Conservation (phyloP, 1,140 invertebrate species). For the Drosophila burlai region DNA sequence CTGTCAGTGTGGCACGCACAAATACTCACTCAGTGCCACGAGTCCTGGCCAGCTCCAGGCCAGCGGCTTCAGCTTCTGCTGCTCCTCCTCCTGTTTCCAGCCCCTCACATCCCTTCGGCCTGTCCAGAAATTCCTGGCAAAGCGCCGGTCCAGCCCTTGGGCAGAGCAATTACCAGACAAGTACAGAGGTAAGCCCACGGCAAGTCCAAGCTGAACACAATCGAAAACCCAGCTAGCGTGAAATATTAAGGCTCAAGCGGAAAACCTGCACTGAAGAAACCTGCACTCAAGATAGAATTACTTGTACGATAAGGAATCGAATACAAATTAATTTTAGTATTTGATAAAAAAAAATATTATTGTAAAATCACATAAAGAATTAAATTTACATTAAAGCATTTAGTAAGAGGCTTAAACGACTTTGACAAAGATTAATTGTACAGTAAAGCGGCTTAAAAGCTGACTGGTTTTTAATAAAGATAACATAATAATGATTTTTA, state of each 20-base stretch:
- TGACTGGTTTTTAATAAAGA: not conserved
- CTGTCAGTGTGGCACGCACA: slow-evolving; percentile 81
- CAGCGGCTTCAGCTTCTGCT: not conserved
- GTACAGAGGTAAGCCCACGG: slow-evolving; percentile 55
- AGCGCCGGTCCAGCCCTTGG: slow-evolving; percentile 58
- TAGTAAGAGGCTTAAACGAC: not conserved
- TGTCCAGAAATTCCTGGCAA: slow-evolving; percentile 61
- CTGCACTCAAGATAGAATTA: too few relatives aligned
- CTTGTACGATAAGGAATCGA: too few relatives aligned
- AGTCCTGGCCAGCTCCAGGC: slow-evolving; percentile 23
- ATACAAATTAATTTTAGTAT: not conserved
- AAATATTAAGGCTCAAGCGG: slow-evolving; percentile 72
- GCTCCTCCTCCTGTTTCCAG: not conserved
- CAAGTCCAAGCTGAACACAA: slow-evolving; percentile 57
- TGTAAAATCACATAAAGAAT: not conserved
- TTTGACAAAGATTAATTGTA: not conserved
- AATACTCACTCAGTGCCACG: slow-evolving; percentile 72
- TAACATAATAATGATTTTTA: not conserved
- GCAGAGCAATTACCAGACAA: slow-evolving; percentile 74
- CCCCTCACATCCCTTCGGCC: not conserved
- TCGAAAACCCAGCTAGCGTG: slow-evolving; percentile 76
- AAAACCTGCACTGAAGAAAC: slow-evolving; percentile 26
- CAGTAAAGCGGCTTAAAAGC: not conserved
- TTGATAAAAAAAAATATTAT: not conserved
- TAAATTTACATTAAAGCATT: not conserved